Percentiles rank a stretch among this genome's conserved stretches.
phyloP scores from a whole-genome alignment of 2,888 invertebrate genomes.

The Acrocyrtus sp. region DNA sequence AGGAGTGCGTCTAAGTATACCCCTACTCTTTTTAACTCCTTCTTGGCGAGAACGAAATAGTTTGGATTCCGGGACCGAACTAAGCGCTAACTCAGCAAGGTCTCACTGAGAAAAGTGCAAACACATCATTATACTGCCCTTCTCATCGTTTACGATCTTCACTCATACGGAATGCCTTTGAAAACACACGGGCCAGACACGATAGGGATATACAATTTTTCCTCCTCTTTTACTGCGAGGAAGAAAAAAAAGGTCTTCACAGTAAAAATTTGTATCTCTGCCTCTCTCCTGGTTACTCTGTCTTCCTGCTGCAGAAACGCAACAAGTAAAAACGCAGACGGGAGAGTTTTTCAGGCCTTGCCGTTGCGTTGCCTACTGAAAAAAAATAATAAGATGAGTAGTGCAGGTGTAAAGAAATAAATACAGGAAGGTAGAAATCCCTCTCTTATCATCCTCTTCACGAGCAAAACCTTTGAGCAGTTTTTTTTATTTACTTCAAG shows the following conservation, averaged over 20 bases:
- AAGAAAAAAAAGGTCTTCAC: too few species aligned
- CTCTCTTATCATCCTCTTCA: neutral
- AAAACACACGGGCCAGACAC: neutral
- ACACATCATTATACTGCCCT: slow-evolving; percentile 1
- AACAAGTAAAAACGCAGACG: too few species aligned
- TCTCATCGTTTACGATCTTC: slow-evolving; percentile 17
- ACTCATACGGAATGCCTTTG: neutral
- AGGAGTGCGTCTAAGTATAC: neutral
- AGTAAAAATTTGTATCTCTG: too few species aligned
- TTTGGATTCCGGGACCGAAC: slow-evolving; percentile 43
- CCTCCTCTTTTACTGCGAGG: neutral
- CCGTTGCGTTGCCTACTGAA: neutral
- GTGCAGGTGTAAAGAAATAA: neutral
- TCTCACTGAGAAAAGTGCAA: slow-evolving; percentile 37
- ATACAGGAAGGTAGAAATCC: neutral
- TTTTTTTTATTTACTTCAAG: too few species aligned
- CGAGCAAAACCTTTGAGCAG: neutral
- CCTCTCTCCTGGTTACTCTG: neutral
- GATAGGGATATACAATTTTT: too few species aligned
- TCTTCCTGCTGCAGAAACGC: neutral
- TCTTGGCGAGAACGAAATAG: slow-evolving; percentile 16
- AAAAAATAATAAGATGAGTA: neutral
- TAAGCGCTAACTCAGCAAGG: slow-evolving; percentile 33
- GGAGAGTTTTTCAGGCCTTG: too few species aligned
- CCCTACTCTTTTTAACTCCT: neutral